A percentile compares a stretch with the other conserved stretches of the same genome.
These are phyloP conservation scores for Nannoperca australis DNA, from an alignment of 2,797 vertebrate species.

Conservation along the genomic window DNA sequence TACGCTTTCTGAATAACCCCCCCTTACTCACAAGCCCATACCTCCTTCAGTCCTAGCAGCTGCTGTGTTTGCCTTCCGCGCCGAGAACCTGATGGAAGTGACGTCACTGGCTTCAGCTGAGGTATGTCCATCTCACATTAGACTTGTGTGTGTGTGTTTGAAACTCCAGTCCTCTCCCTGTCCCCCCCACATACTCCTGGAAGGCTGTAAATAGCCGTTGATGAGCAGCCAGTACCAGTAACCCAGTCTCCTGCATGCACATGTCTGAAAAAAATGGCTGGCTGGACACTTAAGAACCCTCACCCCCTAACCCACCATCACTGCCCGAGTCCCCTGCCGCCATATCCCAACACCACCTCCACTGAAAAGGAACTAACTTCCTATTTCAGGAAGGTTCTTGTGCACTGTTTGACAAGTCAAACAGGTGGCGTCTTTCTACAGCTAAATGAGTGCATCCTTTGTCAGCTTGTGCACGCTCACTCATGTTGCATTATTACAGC, in stretches of 20 bases:
- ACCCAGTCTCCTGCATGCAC: slow-evolving; percentile 83
- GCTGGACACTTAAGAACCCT: slow-evolving; percentile 68
- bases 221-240: slow-evolving; percentile 85
- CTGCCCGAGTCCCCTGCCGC: slow-evolving; percentile 23
- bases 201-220: slow-evolving; percentile 90
- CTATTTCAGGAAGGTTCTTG: neutral
- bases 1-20: neutral
- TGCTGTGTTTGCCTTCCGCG: slow-evolving; percentile 97
- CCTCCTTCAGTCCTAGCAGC: slow-evolving; percentile 91
- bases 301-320: neutral
- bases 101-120: slow-evolving; percentile 94
- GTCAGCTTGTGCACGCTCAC: neutral
- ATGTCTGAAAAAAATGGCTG: slow-evolving; percentile 80
- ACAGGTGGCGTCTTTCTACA: neutral
- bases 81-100: slow-evolving; percentile 99
- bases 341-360: slow-evolving; percentile 27
- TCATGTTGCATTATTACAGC: slow-evolving; percentile 39
- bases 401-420: neutral
- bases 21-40: neutral
- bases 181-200: slow-evolving; percentile 41
- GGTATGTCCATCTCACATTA: slow-evolving; percentile 88
- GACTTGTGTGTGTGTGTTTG: slow-evolving; percentile 25
- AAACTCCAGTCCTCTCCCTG: slow-evolving; percentile 25
- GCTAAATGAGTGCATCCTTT: neutral
- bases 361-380: neutral